These are phyloP conservation scores for Clavelina lepadiformis DNA, from an alignment of 23 tunicate species.

Conservation along the genomic window DNA sequence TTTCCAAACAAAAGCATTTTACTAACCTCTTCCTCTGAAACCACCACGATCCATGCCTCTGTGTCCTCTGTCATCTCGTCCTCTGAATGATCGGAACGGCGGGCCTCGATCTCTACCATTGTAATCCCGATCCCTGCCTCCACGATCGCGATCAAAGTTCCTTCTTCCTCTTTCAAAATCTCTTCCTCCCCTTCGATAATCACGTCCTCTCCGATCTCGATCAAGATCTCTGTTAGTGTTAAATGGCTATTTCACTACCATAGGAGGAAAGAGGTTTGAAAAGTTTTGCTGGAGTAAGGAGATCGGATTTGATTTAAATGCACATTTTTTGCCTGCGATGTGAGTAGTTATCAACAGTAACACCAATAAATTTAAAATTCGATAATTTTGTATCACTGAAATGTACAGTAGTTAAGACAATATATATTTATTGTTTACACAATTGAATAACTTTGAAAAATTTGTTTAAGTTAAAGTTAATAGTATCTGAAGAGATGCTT, in stretches of 20 bases:
- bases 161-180: constrained; percentile 7
- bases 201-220: constrained; percentile 40
- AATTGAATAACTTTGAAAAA: too few species aligned
- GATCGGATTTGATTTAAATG: not conserved
- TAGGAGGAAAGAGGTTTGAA: too few species aligned
- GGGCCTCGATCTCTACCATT: constrained; percentile 32
- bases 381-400: too few species aligned
- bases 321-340: not conserved
- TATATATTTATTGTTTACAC: too few species aligned
- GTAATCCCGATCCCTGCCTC: constrained; percentile 34
- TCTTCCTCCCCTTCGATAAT: constrained; percentile 1
- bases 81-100: constrained; percentile 23
- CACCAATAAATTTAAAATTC: too few species aligned
- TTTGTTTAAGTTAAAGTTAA: too few species aligned
- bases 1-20: not conserved
- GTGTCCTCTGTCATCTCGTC: constrained; percentile 55
- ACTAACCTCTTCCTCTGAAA: constrained; percentile 32
- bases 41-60: constrained; percentile 31
- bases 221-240: constrained; percentile 21
- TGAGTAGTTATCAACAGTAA: not conserved
- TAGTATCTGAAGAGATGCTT: not conserved
- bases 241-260: constrained; percentile 12
- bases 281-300: constrained; percentile 1
- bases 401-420: too few species aligned
- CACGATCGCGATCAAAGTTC: constrained; percentile 9